These are phyloP conservation scores for Gulo gulo DNA, from an alignment of 2,113 vertebrate genomes.

Conservation along the genomic window DNA sequence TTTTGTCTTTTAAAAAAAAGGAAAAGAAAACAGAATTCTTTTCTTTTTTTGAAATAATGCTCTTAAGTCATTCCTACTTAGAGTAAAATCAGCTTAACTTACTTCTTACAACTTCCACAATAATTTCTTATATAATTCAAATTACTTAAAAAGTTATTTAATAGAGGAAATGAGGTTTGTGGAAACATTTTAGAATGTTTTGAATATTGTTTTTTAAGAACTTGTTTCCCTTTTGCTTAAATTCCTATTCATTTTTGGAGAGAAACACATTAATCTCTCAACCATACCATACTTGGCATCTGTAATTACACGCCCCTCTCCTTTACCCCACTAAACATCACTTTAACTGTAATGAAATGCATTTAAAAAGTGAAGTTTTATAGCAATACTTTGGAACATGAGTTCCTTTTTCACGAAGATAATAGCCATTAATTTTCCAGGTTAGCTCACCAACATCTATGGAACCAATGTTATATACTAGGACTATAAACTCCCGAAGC, in stretches of 20 bases:
- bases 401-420: not conserved
- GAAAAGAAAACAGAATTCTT: not conserved
- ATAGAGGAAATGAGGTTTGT: not conserved
- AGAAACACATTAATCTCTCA: not conserved
- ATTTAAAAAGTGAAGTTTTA: not conserved
- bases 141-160: not conserved
- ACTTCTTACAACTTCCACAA: not conserved
- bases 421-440: not conserved
- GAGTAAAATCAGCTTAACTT: not conserved
- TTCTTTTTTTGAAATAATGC: not conserved
- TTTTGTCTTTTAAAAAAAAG: not conserved
- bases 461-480: not conserved
- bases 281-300: not conserved
- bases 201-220: not conserved
- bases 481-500: not conserved
- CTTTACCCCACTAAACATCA: not conserved
- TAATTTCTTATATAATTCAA: not conserved
- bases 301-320: not conserved
- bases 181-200: not conserved
- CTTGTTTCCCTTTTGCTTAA: not conserved
- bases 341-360: not conserved
- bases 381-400: not conserved
- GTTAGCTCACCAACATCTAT: not conserved
- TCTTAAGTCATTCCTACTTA: not conserved
- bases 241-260: not conserved